Evolutionary conservation across 2,797 vertebrate species (phyloP), one percentile per base, ranked within the genome.

Genomic region (Esox masquinongy): DNA sequence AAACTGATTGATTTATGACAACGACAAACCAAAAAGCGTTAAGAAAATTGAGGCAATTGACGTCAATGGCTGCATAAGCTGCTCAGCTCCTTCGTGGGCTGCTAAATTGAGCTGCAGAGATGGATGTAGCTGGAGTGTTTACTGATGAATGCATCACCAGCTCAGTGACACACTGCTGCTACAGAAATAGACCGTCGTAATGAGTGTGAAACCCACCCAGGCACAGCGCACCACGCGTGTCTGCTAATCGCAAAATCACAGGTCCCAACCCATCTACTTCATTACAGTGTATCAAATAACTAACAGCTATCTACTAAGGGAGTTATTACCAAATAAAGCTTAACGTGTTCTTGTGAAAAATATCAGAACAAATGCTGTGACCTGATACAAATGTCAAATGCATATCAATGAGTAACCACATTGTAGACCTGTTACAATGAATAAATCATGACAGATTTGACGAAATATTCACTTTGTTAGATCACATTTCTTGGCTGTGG

Each of bases 1-100:
- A 73, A 34, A 22, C 53, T 14, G 68, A 19, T 72, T 64, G 83
- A 80, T 47, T 24, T 72, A 66, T 78, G 70, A 81, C 75, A 49
- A 72, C 16, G 74, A 68, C 74, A 83, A 68, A 71, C 79, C 53
- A 83, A 74, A 78, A 22, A 70, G 39, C 39, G 39, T 16, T 16
- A 36, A 79, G 76, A 77, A 83, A 83, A 76, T 70, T 9, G 26
- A 73, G 74, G n/a, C 11, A 61, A 74, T 1, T 85, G 85, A 89
- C 74, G 63, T 88, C 83, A 86, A 5, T 0, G 5, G 16, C 31
- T 51, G 73, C 12, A 36, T 73, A 47, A 29, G n/a, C 26, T 72
- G 11, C 74, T 77, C n/a, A 68, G 72, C 56, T 78, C 17, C 77
- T 50, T 50, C 22, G n/a, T 53, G 61, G 68, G n/a, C 56, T 50